Evolutionary conservation across 2,113 vertebrate genomes (phyloP), one percentile per base, ranked within the genome.

Genomic region (Tragelaphus strepsiceros): DNA sequence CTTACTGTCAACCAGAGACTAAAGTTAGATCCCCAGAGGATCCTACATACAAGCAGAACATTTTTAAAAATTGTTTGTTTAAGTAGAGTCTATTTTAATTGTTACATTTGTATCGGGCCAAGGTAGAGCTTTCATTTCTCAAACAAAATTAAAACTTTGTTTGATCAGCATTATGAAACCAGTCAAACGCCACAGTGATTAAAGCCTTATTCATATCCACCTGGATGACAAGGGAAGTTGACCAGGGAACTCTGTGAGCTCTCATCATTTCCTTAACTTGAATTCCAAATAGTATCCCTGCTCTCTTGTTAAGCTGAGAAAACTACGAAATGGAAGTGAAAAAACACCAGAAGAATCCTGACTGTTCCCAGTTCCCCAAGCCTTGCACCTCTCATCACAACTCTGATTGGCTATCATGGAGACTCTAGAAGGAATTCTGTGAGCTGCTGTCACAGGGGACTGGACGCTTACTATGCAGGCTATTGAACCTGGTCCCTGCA

Each of bases 101-200:
- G 28, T 46, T 71, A 56, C 9, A 71, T 85, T 74, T 82, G 14
- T 77, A 16, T 7, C 54, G 54, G 46, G 6, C 26, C 5, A 53
- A 43, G 14, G 35, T 51, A 83, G 62, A 39, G 53, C 12, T 92
- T 93, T 95, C 83, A 71, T 90, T 96, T 90, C 93, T 95, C 85
- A 98, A 95, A 91, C 35, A 96, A 97, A 98, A 97, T 88, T 81
- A 64, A 92, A 97, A 88, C 5, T 22, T 90, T 71, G 19, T 97
- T 49, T 97, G 71, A 86, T 95, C 53, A 96, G 28, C 22, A 61
- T 95, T 96, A 94, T 92, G 74, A 95, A 97, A 95, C 7, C 12
- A 93, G 17, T 2, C 80, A 97, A 78, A 91, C 13, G 95, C 15
- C 7, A 81, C 4, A 59, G 62, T 67, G 51, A 1, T 17, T 61